Base-by-base conservation (phyloP, 2,797 vertebrate genomes). In the Anguilla anguilla region DNA sequence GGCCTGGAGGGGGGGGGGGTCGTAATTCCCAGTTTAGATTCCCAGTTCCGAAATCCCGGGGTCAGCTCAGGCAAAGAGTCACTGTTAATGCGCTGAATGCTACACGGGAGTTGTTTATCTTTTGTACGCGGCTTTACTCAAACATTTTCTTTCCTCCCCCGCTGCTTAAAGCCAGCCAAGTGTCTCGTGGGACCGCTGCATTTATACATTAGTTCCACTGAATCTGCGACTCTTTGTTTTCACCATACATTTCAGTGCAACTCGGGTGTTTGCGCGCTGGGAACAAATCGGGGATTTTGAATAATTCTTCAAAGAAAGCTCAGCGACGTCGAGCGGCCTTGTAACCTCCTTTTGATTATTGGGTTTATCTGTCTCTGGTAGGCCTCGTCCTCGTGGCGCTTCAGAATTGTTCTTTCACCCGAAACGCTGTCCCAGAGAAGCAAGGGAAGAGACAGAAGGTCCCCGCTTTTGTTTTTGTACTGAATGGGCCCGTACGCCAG, bases 191-290 rank as follows among this genome's bases (percentile, higher is more conserved):
- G 53, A 55, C 19, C 3, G 25, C 35, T 86, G 74, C 53, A 59
- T 59, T 82, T 15, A 81, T n/a, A 35, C 72, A 81, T 61, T 57
- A 55, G 72, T 81, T 79, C 72, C 53, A 81, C 43, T 46, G 86
- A 64, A 49, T 59, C 28, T 86, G 28, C 25, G 55, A 49, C 53
- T 57, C 55, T 43, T 43, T 43, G 86, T 28, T 86, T 61, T 82
- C 74, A 28, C 51, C 22, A n/a, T 77, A n/a, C 15, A n/a, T 82
- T n/a, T 51, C 79, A 49, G 79, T 49, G 43, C 43, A 82, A 10
- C 10, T 6, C n/a, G 22, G 43, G 7, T 3, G 19, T 82, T 51
- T n/a, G n/a, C 25, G 25, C 22, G 25, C 22, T 25, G 22, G 0
- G 79, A 51, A 49, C 43, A 25, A 49, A 5, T 43, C 19, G 13